phyloP scores from a whole-genome alignment of 2,888 invertebrate genomes.

The Drosophila cognata region DNA sequence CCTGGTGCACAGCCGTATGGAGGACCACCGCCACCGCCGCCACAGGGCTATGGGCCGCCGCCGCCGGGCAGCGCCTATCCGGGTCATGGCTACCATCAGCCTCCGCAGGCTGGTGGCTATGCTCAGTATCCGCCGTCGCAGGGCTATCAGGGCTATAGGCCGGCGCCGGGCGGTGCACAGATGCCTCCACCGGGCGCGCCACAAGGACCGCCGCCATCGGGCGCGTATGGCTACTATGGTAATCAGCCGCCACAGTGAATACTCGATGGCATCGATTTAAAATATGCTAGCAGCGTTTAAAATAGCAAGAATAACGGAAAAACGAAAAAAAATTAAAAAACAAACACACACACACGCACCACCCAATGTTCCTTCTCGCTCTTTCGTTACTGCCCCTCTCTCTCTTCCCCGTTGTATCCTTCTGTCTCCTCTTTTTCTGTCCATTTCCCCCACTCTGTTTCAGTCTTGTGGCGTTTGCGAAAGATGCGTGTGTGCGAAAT shows the following conservation, averaged over 20 bases:
- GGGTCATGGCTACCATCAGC: slow-evolving; percentile 86
- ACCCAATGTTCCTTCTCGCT: background rate
- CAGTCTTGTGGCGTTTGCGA: slow-evolving; percentile 3
- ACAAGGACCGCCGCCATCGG: slow-evolving; percentile 87
- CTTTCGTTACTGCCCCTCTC: background rate
- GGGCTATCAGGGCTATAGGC: slow-evolving; percentile 88
- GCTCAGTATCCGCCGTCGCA: slow-evolving; percentile 88
- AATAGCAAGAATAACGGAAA: background rate
- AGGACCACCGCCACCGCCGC: slow-evolving; percentile 82
- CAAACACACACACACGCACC: slow-evolving; percentile 16
- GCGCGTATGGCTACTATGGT: slow-evolving; percentile 92
- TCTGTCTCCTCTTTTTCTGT: background rate
- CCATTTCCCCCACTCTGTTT: background rate
- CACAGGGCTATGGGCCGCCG: slow-evolving; percentile 83
- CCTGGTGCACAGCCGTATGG: slow-evolving; percentile 84
- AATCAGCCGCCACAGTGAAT: slow-evolving; percentile 89
- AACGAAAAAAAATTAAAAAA: background rate
- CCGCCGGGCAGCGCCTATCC: slow-evolving; percentile 86
- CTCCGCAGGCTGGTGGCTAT: slow-evolving; percentile 86
- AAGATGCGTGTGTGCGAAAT: slow-evolving; percentile 9
- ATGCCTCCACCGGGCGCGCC: slow-evolving; percentile 86
- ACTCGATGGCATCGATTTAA: background rate
- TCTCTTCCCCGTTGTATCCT: background rate
- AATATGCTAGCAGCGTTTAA: background rate
- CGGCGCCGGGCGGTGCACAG: slow-evolving; percentile 85